These are phyloP conservation scores for Halcyon malimbica DNA, from an alignment of 2,113 vertebrate species.

Conservation along the genomic window DNA sequence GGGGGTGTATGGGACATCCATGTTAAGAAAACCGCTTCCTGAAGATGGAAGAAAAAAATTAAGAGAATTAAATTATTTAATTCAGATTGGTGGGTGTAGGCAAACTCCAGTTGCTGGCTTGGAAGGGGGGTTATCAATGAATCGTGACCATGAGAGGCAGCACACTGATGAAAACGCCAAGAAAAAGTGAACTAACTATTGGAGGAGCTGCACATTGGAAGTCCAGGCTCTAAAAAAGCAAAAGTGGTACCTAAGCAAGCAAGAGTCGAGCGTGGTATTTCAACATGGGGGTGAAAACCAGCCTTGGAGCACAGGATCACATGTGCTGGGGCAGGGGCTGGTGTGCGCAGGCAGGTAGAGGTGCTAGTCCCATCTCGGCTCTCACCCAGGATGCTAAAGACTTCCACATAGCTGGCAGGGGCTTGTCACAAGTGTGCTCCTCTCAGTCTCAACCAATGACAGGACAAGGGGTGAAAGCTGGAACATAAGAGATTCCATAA, in stretches of 20 bases:
- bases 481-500: too few relatives aligned
- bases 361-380: neutral
- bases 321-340: neutral
- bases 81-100: neutral
- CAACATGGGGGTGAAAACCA: fast-evolving
- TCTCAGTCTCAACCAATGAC: too few relatives aligned
- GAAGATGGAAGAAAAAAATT: neutral
- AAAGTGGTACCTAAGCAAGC: neutral
- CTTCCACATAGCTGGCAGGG: neutral
- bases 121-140: neutral
- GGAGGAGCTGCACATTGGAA: neutral
- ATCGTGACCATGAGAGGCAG: fast-evolving
- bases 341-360: fast-evolving
- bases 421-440: neutral
- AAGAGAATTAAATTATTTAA: neutral
- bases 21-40: fast-evolving
- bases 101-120: neutral
- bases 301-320: neutral
- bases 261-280: fast-evolving
- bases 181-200: neutral
- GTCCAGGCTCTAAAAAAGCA: neutral
- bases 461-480: too few relatives aligned
- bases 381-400: neutral
- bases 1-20: neutral
- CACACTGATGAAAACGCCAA: fast-evolving